A percentile compares a stretch with the other conserved stretches of the same genome.
Evolutionary conservation across 2,113 vertebrate species (phyloP).

Genomic region (Urocolius indicus): DNA sequence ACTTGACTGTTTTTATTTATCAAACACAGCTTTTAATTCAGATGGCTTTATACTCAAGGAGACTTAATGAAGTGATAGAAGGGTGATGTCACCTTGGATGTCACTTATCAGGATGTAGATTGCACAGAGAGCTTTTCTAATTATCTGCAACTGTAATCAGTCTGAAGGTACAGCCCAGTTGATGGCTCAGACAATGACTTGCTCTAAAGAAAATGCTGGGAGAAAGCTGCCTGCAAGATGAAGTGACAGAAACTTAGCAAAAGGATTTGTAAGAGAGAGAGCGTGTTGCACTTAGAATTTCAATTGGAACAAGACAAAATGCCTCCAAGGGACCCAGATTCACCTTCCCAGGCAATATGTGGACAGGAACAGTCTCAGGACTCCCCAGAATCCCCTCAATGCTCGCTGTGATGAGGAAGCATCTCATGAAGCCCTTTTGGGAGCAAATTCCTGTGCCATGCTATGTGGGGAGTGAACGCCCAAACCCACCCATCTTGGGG

Average conservation of each 20-base stretch:
- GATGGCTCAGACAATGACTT: neutral
- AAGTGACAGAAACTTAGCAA: neutral
- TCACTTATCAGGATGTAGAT: slow-evolving; percentile 20
- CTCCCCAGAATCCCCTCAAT: neutral
- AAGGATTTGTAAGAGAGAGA: neutral
- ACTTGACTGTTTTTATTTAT: neutral
- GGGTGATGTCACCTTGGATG: slow-evolving; percentile 37
- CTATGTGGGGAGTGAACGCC: too few species aligned
- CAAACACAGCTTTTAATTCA: neutral
- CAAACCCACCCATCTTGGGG: neutral
- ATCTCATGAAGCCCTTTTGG: too few species aligned
- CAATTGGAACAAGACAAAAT: neutral
- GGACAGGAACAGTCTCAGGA: neutral
- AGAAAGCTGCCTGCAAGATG: neutral
- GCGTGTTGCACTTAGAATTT: neutral
- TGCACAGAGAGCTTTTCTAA: slow-evolving; percentile 17
- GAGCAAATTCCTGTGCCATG: neutral
- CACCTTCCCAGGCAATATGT: rapidly evolving
- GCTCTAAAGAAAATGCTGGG: neutral
- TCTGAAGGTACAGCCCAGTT: neutral
- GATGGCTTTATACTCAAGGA: neutral
- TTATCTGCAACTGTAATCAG: slow-evolving; percentile 1
- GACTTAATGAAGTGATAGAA: slow-evolving; percentile 42
- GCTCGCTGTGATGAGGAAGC: neutral
- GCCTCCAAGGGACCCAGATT: neutral